Conservation (phyloP, 2,888 invertebrate species). For the Mythimna lalbum region DNA sequence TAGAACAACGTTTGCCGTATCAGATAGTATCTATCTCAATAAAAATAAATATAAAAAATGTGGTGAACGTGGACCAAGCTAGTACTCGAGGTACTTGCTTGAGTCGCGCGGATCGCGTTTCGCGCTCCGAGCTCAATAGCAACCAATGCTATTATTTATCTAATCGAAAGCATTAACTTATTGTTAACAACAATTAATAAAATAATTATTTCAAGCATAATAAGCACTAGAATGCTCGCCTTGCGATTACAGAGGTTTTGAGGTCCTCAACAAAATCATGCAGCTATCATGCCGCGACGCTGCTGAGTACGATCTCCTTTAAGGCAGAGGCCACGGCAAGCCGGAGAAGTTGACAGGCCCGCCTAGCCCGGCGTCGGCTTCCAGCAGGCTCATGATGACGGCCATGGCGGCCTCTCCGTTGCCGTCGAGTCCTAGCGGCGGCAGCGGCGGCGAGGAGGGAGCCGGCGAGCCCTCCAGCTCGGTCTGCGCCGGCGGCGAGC, state of each 20-base stretch:
- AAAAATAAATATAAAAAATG: constrained; percentile 20
- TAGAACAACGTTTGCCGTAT: too few species aligned
- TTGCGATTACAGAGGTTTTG: background rate
- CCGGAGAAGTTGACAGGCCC: constrained; percentile 97
- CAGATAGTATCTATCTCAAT: constrained; percentile 10
- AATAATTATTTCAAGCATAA: background rate
- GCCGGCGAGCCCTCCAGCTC: constrained; percentile 58
- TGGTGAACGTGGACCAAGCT: background rate
- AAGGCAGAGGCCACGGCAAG: constrained; percentile 96
- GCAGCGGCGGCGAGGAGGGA: constrained; percentile 73
- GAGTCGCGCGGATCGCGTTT: too few species aligned
- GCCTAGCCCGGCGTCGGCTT: constrained; percentile 97
- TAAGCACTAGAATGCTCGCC: background rate
- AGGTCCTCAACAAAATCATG: constrained; percentile 12
- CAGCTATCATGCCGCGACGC: background rate
- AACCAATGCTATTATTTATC: background rate
- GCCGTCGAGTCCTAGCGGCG: constrained; percentile 90
- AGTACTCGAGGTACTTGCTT: background rate
- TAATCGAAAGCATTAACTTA: background rate
- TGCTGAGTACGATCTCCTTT: background rate
- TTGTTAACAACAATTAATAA: background rate
- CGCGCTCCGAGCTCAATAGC: background rate
- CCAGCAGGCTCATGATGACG: constrained; percentile 97
- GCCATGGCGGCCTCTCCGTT: constrained; percentile 98
- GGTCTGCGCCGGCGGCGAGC: constrained; percentile 65